Percentiles rank a stretch among this genome's conserved stretches.
Evolutionary conservation across 2,797 vertebrate species (phyloP).

Genomic region (Protosalanx chinensis): DNA sequence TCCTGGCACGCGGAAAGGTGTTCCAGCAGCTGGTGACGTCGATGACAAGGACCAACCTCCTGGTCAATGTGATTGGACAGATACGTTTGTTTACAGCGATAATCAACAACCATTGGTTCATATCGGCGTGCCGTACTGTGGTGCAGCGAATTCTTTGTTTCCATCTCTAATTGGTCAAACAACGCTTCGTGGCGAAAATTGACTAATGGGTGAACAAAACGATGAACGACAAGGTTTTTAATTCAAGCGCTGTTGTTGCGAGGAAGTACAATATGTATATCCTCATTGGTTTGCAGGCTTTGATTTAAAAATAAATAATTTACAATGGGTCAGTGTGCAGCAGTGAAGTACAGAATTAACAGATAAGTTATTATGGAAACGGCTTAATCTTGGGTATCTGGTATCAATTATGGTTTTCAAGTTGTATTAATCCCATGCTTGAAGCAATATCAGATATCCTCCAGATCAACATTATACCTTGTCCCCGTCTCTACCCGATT

Average conservation of each 20-base stretch:
- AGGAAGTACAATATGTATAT: neutral
- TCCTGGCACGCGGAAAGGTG: slow-evolving; percentile 37
- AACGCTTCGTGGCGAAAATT: neutral
- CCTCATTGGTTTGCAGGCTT: slow-evolving; percentile 8
- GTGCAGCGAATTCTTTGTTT: slow-evolving; percentile 24
- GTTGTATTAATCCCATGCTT: slow-evolving; percentile 10
- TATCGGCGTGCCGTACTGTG: slow-evolving; percentile 6
- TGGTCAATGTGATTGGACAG: slow-evolving; percentile 50
- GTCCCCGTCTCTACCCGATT: slow-evolving; percentile 1
- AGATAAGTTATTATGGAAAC: neutral
- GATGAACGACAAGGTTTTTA: neutral
- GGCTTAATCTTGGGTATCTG: too few relatives aligned
- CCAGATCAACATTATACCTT: neutral
- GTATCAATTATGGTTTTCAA: neutral
- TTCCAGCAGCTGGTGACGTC: slow-evolving; percentile 50
- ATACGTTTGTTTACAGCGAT: slow-evolving; percentile 50
- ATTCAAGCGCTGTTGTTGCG: slow-evolving; percentile 1
- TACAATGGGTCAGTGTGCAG: neutral
- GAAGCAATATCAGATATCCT: slow-evolving; percentile 9
- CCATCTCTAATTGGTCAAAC: slow-evolving; percentile 29
- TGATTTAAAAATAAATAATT: slow-evolving; percentile 10
- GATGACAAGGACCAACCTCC: slow-evolving; percentile 29
- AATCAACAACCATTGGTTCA: slow-evolving; percentile 41
- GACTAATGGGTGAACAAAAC: slow-evolving; percentile 3
- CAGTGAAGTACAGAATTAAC: neutral